Percentiles rank a stretch among this genome's conserved stretches.
These are phyloP conservation scores for Drosophila ercepeae DNA, from an alignment of 1,140 invertebrate species.

Conservation along the genomic window DNA sequence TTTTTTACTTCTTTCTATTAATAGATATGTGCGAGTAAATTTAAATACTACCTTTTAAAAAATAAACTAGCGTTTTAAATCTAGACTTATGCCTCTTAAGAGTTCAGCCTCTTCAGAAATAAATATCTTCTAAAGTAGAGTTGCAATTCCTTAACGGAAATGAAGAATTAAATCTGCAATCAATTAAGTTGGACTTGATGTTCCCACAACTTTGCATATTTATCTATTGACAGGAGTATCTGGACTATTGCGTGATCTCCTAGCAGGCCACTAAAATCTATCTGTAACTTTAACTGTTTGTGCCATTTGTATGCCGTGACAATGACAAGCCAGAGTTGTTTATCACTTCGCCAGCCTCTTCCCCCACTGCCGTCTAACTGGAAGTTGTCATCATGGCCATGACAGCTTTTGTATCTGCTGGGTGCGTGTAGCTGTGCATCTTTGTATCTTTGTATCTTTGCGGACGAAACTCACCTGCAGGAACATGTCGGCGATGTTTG, in stretches of 20 bases:
- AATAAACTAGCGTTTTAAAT: no score
- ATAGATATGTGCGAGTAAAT: no score
- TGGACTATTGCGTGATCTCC: constrained; percentile 41
- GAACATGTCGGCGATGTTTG: constrained; percentile 74
- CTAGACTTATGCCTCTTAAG: no score
- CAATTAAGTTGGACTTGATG: not conserved
- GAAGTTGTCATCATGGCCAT: constrained; percentile 65
- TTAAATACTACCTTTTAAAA: no score
- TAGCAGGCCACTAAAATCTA: constrained; percentile 40
- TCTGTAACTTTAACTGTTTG: constrained; percentile 60
- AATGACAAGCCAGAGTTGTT: constrained; percentile 60
- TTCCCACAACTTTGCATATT: not conserved
- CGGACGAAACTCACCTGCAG: constrained; percentile 67
- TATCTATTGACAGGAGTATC: constrained; percentile 5
- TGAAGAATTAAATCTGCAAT: not conserved
- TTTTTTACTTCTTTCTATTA: not conserved
- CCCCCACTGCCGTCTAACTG: constrained; percentile 53
- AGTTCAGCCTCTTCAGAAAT: no score
- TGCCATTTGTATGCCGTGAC: constrained; percentile 66
- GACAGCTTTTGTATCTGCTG: constrained; percentile 50
- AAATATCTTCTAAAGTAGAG: no score
- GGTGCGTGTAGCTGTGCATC: constrained; percentile 4
- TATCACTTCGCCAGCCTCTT: constrained; percentile 18
- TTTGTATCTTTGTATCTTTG: constrained; percentile 5
- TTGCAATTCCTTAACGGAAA: no score